Conservation (phyloP, 2,797 vertebrate species). For the Rhabdophis nuchalis region DNA sequence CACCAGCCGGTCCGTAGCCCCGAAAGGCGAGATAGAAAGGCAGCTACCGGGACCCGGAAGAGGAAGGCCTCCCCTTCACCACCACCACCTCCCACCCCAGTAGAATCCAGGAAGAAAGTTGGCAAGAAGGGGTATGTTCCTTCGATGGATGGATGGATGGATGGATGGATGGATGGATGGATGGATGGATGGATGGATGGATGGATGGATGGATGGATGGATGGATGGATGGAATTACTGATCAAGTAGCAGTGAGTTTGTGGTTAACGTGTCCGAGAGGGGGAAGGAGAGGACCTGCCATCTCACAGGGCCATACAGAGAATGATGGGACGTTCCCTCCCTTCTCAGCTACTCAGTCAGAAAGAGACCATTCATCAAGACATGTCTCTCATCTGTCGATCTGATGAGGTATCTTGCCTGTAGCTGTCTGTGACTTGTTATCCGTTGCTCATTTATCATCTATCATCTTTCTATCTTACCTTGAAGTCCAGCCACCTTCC, state of each 20-base stretch:
- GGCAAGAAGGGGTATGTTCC: slow-evolving; percentile 90
- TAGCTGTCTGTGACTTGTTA: too few relatives aligned
- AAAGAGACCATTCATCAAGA: not conserved
- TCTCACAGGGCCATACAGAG: not conserved
- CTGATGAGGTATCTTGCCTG: too few relatives aligned
- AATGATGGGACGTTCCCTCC: not conserved
- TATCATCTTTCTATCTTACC: not conserved
- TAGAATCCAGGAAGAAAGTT: slow-evolving; percentile 90
- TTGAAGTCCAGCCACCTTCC: not conserved
- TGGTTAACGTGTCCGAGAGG: not conserved
- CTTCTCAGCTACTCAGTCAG: not conserved
- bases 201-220: too few relatives aligned
- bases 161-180: not conserved
- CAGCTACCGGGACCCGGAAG: slow-evolving; percentile 85
- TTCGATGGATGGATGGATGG: not conserved
- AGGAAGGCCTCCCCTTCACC: slow-evolving; percentile 95
- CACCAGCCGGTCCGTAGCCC: slow-evolving; percentile 90
- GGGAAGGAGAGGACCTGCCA: not conserved
- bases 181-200: too few relatives aligned
- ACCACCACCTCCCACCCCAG: slow-evolving; percentile 78
- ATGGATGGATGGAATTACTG: too few relatives aligned
- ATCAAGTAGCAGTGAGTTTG: too few relatives aligned
- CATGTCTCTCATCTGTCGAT: too few relatives aligned
- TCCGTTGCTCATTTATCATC: not conserved
- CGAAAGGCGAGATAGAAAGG: slow-evolving; percentile 94